A percentile compares a stretch with the other conserved stretches of the same genome.
Conservation (phyloP, 2,113 vertebrate genomes). For the Nansenia antarctica region DNA sequence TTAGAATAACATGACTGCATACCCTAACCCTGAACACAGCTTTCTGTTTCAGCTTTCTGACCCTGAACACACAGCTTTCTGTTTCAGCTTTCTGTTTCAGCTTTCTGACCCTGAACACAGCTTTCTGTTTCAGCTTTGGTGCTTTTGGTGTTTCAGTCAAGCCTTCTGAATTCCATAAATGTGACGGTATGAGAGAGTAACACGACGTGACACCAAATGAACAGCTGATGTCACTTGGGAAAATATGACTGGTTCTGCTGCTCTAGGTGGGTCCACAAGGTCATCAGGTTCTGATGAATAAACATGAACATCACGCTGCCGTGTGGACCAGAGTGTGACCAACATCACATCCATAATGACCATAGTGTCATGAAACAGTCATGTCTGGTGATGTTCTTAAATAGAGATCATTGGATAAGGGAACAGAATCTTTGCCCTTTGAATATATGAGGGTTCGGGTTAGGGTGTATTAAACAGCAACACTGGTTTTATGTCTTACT, state of each 20-base stretch:
- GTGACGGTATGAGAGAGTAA: slow-evolving; percentile 9
- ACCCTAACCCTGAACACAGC: neutral
- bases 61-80: neutral
- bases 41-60: neutral
- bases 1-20: neutral
- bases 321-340: too few species aligned
- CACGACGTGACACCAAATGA: slow-evolving; percentile 6
- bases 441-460: too few species aligned
- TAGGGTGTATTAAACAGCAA: too few species aligned
- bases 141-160: neutral
- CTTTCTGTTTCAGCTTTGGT: too few species aligned
- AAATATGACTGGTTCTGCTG: slow-evolving; percentile 6
- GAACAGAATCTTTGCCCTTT: too few species aligned
- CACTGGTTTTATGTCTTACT: too few species aligned
- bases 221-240: slow-evolving; percentile 26
- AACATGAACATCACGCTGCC: too few species aligned
- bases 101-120: neutral
- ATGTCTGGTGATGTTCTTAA: too few species aligned
- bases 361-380: too few species aligned
- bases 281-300: neutral
- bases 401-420: too few species aligned
- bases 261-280: neutral
- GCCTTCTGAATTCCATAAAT: slow-evolving; percentile 4
- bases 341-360: too few species aligned
- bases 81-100: neutral